Base-by-base conservation (phyloP, 2,888 invertebrate species). In the Ophioninae sp. region DNA sequence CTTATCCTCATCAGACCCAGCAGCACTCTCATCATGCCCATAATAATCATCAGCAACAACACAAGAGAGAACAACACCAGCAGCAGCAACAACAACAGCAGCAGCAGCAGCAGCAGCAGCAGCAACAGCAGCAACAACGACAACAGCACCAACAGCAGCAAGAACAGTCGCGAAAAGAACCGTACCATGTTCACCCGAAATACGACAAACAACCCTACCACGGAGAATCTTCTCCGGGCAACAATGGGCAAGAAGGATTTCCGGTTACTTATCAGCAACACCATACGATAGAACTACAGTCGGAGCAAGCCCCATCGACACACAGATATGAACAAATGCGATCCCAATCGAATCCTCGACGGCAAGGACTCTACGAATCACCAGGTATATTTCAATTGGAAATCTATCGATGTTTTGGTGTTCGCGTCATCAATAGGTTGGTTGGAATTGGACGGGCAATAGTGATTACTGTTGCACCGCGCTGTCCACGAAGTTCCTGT, bases 1-100 rank as follows among this genome's bases (percentile, higher is more conserved):
- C 89, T n/a, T 86, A 87, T 77, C 85, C 84, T 0, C 88, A 90
- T 30, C 85, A 89, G 44, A 88, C 89, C 57, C 86, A 88, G 8
- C 89, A 91, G 61, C 84, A 87, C 17, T 86, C 89, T 76, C 87
- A 87, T 20, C 83, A 82, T 7, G 84, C 86, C 0, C 87, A 86
- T 6, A 86, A 85, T 23, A 85, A 87, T 8, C 87, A 87, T 5
- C 85, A 86, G 7, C 87, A 89, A 7, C 84, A 85, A 0, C 86
- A 85, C 7, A 86, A 87, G 21, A 79, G 82, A 41, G 82, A 76
- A 39, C 79, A 85, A 6, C 85, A 83, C 0, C 69, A 78, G 8
- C 76, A 81, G 13, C 86, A 89, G 21, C 73, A 89, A 79, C 80
- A 85, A 67, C 87, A 87, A 20, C 77, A 89, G 79, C 91, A 90